phyloP scores from a whole-genome alignment of 2,888 invertebrate genomes.

The Lypha dubia region DNA sequence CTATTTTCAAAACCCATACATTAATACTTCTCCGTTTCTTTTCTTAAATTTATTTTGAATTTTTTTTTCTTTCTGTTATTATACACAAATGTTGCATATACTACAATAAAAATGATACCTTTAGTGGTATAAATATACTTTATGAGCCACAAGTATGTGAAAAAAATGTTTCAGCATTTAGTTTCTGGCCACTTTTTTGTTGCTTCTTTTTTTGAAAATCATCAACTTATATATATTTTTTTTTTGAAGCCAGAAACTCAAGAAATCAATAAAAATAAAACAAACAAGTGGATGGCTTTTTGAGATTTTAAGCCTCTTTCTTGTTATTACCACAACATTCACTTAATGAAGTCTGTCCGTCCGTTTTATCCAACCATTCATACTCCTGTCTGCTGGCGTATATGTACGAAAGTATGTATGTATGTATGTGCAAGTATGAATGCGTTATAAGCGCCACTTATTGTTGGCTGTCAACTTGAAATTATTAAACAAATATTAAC shows the following conservation, averaged over 20 bases:
- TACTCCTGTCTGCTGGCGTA: neutral
- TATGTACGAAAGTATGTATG: neutral
- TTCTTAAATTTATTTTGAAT: conserved; percentile 57
- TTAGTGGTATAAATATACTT: conserved; percentile 60
- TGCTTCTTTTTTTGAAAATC: conserved; percentile 43
- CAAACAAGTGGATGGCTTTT: conserved; percentile 74
- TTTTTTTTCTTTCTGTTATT: conserved; percentile 71
- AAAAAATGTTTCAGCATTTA: conserved; percentile 47
- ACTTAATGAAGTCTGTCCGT: conserved; percentile 42
- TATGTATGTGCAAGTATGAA: conserved; percentile 33
- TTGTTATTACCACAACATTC: conserved; percentile 41
- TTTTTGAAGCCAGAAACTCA: conserved; percentile 26
- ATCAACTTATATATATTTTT: conserved; percentile 45
- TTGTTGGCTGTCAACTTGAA: conserved; percentile 81
- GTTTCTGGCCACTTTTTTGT: neutral
- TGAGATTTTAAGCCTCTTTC: conserved; percentile 71
- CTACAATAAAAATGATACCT: conserved; percentile 60
- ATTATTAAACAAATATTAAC: conserved; percentile 83
- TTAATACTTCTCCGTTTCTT: conserved; percentile 63
- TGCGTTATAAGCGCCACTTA: conserved; percentile 82
- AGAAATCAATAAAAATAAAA: conserved; percentile 71
- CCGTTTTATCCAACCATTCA: neutral
- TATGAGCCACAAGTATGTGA: conserved; percentile 59
- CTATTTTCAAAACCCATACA: conserved; percentile 74
- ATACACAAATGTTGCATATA: conserved; percentile 49